A percentile compares a stretch with the other conserved stretches of the same genome.
Conservation (phyloP, 53 echinoderm and acorn worm species). For the Mesocentrotus franciscanus region DNA sequence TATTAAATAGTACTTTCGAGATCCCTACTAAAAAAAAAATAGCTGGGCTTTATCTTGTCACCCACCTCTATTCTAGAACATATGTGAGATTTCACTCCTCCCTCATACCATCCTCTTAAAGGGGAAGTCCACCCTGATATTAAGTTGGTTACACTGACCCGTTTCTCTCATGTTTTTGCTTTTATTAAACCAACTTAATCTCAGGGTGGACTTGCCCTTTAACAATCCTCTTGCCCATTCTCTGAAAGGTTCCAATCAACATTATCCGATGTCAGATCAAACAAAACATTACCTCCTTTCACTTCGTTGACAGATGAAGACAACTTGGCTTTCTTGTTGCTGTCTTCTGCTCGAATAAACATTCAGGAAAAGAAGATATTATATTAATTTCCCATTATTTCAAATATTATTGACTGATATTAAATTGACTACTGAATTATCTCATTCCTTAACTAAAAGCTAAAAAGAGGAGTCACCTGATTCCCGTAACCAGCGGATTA, state of each 20-base stretch:
- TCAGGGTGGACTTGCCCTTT: no score
- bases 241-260: not conserved
- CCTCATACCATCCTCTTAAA: no score
- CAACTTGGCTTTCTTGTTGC: conserved; percentile 64
- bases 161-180: no score
- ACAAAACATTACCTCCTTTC: conserved; percentile 24
- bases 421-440: not conserved
- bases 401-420: not conserved
- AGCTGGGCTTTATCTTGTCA: no score
- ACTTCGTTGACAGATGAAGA: conserved; percentile 68
- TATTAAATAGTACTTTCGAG: no score
- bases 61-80: no score
- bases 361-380: not conserved
- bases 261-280: not conserved
- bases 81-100: no score
- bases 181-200: no score
- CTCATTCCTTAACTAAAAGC: not conserved
- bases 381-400: not conserved
- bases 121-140: no score
- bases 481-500: no score
- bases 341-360: conserved; percentile 42
- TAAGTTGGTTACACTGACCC: no score
- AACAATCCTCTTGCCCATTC: not conserved
- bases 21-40: no score
- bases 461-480: not conserved